Percentiles rank a stretch among this genome's conserved stretches.
phyloP scores from a whole-genome alignment of 2,797 vertebrate genomes.

The Periophthalmus magnuspinnatus region DNA sequence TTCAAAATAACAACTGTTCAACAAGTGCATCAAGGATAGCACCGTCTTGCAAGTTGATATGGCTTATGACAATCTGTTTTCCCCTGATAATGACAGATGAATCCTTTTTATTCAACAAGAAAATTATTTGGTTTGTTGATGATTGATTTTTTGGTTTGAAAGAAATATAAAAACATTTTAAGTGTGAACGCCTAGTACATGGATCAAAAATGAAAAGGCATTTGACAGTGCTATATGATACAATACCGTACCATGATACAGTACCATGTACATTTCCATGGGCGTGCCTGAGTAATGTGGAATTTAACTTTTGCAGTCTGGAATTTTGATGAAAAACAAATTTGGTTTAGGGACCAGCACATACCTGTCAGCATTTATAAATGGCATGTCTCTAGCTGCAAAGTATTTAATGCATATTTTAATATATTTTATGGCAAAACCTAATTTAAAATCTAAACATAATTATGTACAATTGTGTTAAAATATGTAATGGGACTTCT shows the following conservation, averaged over 20 bases:
- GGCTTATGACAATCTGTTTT: not conserved
- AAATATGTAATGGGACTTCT: conserved; percentile 36
- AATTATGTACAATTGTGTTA: conserved; percentile 26
- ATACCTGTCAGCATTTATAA: not conserved
- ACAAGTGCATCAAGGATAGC: not conserved
- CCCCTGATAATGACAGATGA: not conserved
- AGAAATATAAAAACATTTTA: not conserved
- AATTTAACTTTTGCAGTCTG: not conserved
- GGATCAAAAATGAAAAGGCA: not conserved
- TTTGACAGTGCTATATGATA: not conserved
- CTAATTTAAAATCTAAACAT: conserved; percentile 17
- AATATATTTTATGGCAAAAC: not conserved
- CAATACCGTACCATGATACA: too few relatives aligned
- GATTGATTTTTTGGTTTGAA: not conserved
- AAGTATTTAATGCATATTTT: not conserved
- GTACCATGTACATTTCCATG: too few relatives aligned
- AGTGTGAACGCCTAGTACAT: not conserved
- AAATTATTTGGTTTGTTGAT: not conserved
- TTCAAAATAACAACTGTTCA: not conserved
- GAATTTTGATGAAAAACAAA: not conserved
- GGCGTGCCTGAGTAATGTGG: not conserved
- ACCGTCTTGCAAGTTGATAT: not conserved
- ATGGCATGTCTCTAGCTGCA: not conserved
- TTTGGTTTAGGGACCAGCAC: too few relatives aligned
- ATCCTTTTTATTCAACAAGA: not conserved